Percentiles rank a stretch among this genome's conserved stretches.
These are phyloP conservation scores for Nyctibius bracteatus DNA, from an alignment of 2,113 vertebrate species.

Conservation along the genomic window DNA sequence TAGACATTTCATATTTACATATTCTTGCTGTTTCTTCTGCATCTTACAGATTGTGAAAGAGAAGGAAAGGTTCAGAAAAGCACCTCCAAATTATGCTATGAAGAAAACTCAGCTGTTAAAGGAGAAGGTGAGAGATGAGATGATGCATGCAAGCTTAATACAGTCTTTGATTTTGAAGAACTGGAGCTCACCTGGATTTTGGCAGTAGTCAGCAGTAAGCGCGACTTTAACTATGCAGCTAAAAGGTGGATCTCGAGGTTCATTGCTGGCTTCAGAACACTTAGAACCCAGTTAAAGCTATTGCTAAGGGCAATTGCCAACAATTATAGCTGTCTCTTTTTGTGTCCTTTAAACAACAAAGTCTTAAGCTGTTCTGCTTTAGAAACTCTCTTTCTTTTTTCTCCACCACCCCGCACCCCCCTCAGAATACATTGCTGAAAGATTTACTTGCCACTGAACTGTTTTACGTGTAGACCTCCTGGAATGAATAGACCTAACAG, in stretches of 20 bases:
- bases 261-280: neutral
- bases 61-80: conserved; percentile 96
- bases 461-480: neutral
- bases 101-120: conserved; percentile 97
- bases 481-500: neutral
- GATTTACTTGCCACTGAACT: neutral
- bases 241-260: neutral
- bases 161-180: neutral
- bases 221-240: neutral
- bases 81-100: conserved; percentile 97
- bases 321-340: neutral
- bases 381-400: neutral
- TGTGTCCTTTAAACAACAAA: neutral
- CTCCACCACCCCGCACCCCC: too few species aligned
- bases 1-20: neutral
- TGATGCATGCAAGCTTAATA: neutral
- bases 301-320: neutral
- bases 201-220: neutral
- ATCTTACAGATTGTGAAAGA: conserved; percentile 93
- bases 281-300: neutral
- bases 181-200: neutral
- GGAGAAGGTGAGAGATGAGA: conserved; percentile 86
- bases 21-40: neutral
- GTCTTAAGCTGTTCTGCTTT: neutral
- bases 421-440: rapidly evolving